A percentile compares a stretch with the other conserved stretches of the same genome.
phyloP scores from a whole-genome alignment of 1,140 invertebrate genomes.

The Diabrotica undecimpunctata region DNA sequence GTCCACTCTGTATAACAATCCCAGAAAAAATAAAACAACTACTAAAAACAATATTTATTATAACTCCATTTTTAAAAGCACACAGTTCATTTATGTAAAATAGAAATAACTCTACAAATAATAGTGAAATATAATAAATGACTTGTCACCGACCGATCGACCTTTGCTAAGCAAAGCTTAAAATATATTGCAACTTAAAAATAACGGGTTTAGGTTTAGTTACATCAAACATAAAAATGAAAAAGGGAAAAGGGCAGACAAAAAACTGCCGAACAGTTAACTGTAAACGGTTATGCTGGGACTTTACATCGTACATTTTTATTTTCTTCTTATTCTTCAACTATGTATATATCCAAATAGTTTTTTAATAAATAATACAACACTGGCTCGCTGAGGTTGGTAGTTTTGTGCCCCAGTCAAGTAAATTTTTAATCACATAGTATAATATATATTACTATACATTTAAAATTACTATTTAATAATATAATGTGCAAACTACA shows the following conservation, averaged over 20 bases:
- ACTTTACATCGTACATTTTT: slow-evolving; percentile 6
- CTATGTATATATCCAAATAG: slow-evolving; percentile 8
- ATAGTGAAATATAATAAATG: slow-evolving; percentile 27
- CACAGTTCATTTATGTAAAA: slow-evolving; percentile 37
- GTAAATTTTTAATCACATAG: slow-evolving; percentile 31
- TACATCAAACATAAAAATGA: slow-evolving; percentile 26
- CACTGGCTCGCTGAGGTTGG: slow-evolving; percentile 23
- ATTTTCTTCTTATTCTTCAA: not conserved
- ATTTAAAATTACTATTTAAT: slow-evolving; percentile 31
- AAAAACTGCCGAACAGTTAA: slow-evolving; percentile 14
- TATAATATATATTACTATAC: slow-evolving; percentile 38
- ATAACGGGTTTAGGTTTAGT: slow-evolving; percentile 21
- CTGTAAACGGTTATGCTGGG: slow-evolving; percentile 5
- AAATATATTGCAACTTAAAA: slow-evolving; percentile 19
- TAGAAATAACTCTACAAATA: slow-evolving; percentile 36
- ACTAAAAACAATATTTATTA: slow-evolving; percentile 40
- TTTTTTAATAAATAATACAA: slow-evolving; percentile 22
- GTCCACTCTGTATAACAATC: no score
- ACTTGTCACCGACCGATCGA: slow-evolving; percentile 29
- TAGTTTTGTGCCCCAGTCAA: slow-evolving; percentile 34
- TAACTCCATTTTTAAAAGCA: slow-evolving; percentile 40
- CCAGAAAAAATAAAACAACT: not conserved
- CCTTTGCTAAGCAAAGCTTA: slow-evolving; percentile 36
- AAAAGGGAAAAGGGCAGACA: slow-evolving; percentile 8
- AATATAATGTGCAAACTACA: slow-evolving; percentile 40